A percentile compares a stretch with the other conserved stretches of the same genome.
Evolutionary conservation across 2,797 vertebrate genomes (phyloP).

Genomic region (Rhinogobio ventralis): DNA sequence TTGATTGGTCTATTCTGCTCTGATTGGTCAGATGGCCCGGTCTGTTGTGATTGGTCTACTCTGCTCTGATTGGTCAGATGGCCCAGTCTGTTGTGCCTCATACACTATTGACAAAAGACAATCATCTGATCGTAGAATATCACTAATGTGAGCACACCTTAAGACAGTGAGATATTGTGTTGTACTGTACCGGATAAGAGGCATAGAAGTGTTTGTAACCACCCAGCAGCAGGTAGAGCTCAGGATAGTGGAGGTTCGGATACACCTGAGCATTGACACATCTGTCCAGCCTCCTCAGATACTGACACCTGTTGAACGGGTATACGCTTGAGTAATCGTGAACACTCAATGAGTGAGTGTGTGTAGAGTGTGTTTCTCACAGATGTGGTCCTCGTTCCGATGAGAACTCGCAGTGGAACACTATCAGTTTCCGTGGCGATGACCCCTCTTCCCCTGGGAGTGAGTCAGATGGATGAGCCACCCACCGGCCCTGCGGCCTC

Average conservation of each 20-base stretch:
- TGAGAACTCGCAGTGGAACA: conserved; percentile 72
- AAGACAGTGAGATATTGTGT: not conserved
- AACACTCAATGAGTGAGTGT: not conserved
- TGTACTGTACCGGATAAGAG: conserved; percentile 60
- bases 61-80: too few relatives aligned
- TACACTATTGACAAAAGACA: too few relatives aligned
- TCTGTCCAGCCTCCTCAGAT: conserved; percentile 59
- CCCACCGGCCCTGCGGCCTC: not conserved
- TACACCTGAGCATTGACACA: conserved; percentile 47
- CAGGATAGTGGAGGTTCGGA: conserved; percentile 64
- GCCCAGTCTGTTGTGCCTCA: too few relatives aligned
- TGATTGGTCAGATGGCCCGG: too few relatives aligned
- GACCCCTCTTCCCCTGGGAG: conserved; percentile 21
- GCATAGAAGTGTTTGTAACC: conserved; percentile 67
- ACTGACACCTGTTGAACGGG: conserved; percentile 52
- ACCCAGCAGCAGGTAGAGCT: conserved; percentile 66
- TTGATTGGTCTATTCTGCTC: too few relatives aligned
- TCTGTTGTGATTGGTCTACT: too few relatives aligned
- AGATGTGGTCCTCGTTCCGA: conserved; percentile 64
- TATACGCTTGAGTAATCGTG: not conserved
- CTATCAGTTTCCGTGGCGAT: conserved; percentile 58
- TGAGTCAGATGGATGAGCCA: not conserved
- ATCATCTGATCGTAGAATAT: too few relatives aligned
- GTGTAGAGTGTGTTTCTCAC: conserved; percentile 55
- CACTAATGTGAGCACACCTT: too few relatives aligned